These are phyloP conservation scores for Cylindroiulus punctatus DNA, from an alignment of 2,888 invertebrate genomes.

Conservation along the genomic window DNA sequence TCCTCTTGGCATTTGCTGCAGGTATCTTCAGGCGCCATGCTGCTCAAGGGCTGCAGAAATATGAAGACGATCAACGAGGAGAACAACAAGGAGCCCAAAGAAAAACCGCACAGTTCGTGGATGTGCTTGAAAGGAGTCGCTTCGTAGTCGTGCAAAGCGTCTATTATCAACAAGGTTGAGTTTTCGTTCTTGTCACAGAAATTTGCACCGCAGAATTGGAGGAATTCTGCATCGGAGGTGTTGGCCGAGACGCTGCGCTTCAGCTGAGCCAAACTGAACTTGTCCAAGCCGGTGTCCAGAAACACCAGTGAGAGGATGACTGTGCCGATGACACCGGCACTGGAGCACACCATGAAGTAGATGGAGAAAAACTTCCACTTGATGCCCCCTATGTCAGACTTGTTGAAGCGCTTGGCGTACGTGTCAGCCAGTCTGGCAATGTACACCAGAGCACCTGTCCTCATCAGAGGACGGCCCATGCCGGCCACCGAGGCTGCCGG, in stretches of 20 bases:
- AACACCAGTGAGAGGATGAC: slow-evolving; percentile 79
- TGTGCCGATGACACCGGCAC: slow-evolving; percentile 97
- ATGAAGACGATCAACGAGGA: slow-evolving; percentile 1
- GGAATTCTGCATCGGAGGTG: not conserved
- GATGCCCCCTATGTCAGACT: slow-evolving; percentile 78
- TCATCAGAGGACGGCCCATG: slow-evolving; percentile 94
- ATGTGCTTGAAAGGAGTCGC: not conserved
- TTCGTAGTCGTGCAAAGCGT: not conserved
- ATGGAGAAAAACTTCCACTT: slow-evolving; percentile 97
- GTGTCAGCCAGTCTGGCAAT: slow-evolving; percentile 74
- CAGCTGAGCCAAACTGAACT: slow-evolving; percentile 41
- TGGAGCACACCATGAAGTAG: slow-evolving; percentile 98
- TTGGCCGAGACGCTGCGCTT: not conserved
- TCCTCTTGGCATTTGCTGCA: not conserved
- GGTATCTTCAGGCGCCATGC: not conserved
- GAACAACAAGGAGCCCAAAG: slow-evolving; percentile 46
- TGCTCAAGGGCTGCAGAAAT: slow-evolving; percentile 44
- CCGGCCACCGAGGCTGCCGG: slow-evolving; percentile 92
- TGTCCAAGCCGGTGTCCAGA: slow-evolving; percentile 48
- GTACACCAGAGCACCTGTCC: slow-evolving; percentile 97
- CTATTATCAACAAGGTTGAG: not conserved
- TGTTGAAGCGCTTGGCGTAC: slow-evolving; percentile 63
- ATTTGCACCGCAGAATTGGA: slow-evolving; percentile 44
- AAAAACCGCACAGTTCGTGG: slow-evolving; percentile 54
- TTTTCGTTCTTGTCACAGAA: slow-evolving; percentile 44